These are phyloP conservation scores for Tyrophagus putrescentiae DNA, from an alignment of 1,140 invertebrate species.

Conservation along the genomic window DNA sequence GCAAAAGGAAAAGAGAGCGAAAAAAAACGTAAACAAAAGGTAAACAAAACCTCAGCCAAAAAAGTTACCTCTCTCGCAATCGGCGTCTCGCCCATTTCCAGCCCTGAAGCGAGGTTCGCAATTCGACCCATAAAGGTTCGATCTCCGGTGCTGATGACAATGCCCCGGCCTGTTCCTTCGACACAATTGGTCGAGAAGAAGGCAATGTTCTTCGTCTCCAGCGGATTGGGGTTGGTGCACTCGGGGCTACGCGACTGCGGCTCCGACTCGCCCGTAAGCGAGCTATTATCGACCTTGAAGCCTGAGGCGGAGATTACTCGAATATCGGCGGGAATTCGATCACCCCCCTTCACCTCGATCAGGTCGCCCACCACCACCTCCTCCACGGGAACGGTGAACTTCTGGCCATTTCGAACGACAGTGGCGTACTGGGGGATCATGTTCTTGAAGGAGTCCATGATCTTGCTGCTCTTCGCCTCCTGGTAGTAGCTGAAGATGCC, in stretches of 20 bases:
- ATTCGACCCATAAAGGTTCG: constrained; percentile 41
- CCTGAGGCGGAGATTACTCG: constrained; percentile 52
- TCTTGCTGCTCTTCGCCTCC: constrained; percentile 35
- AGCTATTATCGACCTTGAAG: constrained; percentile 66
- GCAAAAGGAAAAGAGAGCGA: no score
- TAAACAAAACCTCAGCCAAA: constrained; percentile 36
- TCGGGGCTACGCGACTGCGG: constrained; percentile 45
- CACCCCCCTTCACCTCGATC: constrained; percentile 61
- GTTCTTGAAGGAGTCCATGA: constrained; percentile 32
- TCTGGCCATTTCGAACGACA: constrained; percentile 83
- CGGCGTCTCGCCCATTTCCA: constrained; percentile 38
- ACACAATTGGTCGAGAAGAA: constrained; percentile 56
- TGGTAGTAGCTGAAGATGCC: constrained; percentile 38
- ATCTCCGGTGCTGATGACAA: constrained; percentile 36
- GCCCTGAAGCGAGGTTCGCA: constrained; percentile 37
- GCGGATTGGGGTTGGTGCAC: constrained; percentile 49
- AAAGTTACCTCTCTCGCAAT: constrained; percentile 35
- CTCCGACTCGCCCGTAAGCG: constrained; percentile 57
- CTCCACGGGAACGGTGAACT: constrained; percentile 69
- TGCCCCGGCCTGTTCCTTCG: constrained; percentile 36
- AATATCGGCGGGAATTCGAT: constrained; percentile 68
- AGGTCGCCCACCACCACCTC: constrained; percentile 53
- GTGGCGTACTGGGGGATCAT: constrained; percentile 53
- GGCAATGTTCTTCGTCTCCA: constrained; percentile 53
- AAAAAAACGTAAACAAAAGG: constrained; percentile 33